phyloP scores from a whole-genome alignment of 64 coral and sea anemone genomes.

The Actinia equina region DNA sequence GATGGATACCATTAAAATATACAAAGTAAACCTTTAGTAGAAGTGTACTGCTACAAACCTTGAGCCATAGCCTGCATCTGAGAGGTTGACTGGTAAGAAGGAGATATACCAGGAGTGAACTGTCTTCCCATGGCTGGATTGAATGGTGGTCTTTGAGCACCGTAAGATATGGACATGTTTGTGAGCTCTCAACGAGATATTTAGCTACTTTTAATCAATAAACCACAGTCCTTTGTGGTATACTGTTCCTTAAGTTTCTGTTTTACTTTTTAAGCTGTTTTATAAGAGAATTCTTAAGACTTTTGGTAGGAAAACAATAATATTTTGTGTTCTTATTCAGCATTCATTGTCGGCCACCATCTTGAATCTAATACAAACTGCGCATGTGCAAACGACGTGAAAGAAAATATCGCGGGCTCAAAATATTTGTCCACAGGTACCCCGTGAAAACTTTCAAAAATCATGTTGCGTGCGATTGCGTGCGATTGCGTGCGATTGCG shows the following conservation, averaged over 20 bases:
- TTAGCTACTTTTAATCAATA: not conserved
- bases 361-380: not conserved
- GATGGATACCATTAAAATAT: too few relatives aligned
- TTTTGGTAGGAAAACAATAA: not conserved
- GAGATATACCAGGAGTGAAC: not conserved
- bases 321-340: not conserved
- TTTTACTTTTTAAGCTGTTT: not conserved
- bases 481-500: too few relatives aligned
- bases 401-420: too few relatives aligned
- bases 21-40: too few relatives aligned
- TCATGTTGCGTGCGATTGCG: too few relatives aligned
- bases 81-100: not conserved
- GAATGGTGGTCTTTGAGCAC: constrained; percentile 29
- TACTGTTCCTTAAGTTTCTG: not conserved
- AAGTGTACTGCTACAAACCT: constrained; percentile 1
- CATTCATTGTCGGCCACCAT: not conserved
- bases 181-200: not conserved
- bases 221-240: not conserved
- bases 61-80: constrained; percentile 34
- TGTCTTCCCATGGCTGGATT: not conserved
- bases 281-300: not conserved
- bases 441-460: too few relatives aligned
- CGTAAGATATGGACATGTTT: not conserved
- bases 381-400: not conserved
- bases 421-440: too few relatives aligned